Percentiles rank a stretch among this genome's conserved stretches.
phyloP scores from a whole-genome alignment of 64 coral and sea anemone species.

The Pocillopora damicornis region DNA sequence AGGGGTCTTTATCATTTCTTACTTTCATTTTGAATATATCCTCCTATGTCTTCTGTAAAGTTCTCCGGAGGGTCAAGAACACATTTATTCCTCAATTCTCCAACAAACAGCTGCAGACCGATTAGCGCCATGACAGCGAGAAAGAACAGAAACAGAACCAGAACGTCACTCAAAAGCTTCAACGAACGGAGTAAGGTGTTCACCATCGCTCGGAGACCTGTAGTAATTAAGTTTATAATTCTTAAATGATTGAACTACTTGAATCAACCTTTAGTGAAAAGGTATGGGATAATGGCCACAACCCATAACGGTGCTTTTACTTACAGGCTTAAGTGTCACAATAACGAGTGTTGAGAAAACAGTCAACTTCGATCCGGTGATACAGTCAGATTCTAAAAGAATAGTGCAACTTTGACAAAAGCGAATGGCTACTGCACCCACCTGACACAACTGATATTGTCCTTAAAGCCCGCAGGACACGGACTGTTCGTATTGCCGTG shows the following conservation, averaged over 20 bases:
- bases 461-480: conserved; percentile 71
- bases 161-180: conserved; percentile 73
- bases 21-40: conserved; percentile 11
- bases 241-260: no score
- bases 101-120: conserved; percentile 63
- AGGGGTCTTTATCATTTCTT: neutral
- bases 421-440: neutral
- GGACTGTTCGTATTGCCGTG: conserved; percentile 73
- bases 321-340: no score
- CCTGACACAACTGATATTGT: conserved; percentile 78
- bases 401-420: no score
- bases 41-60: neutral
- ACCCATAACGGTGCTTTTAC: no score
- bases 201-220: conserved; percentile 61
- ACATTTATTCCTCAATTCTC: conserved; percentile 63
- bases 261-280: no score
- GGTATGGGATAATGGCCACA: no score
- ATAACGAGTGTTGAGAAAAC: no score
- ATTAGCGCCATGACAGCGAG: conserved; percentile 65
- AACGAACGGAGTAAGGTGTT: conserved; percentile 64
- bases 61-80: neutral
- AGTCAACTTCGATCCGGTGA: no score
- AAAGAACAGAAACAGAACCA: conserved; percentile 65
- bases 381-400: no score
- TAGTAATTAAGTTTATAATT: neutral